These are phyloP conservation scores for Pseudochirops corinnae DNA, from an alignment of 2,797 vertebrate genomes.

Conservation along the genomic window DNA sequence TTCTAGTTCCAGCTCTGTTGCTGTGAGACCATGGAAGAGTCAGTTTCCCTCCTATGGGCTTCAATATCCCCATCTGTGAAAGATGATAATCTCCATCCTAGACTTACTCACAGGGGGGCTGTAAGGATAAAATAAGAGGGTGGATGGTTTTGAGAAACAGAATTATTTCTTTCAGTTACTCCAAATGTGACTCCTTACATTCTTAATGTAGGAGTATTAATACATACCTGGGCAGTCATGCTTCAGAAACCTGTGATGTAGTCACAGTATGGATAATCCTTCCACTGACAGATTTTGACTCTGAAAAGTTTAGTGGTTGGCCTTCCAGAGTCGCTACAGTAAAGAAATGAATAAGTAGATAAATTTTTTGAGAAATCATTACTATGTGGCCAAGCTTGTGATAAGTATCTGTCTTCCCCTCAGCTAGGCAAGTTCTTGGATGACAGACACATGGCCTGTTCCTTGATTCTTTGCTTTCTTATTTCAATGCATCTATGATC, in stretches of 20 bases:
- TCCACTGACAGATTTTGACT: background rate
- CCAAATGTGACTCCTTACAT: background rate
- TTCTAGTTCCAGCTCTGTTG: background rate
- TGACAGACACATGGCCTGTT: too few relatives aligned
- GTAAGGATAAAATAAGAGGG: background rate
- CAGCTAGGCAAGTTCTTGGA: too few relatives aligned
- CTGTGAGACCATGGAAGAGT: background rate
- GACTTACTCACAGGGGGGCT: background rate
- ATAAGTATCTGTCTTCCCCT: too few relatives aligned
- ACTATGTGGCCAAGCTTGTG: too few relatives aligned
- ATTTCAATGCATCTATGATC: background rate
- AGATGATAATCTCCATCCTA: background rate
- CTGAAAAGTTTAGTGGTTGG: background rate
- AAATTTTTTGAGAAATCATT: too few relatives aligned
- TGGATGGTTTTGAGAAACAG: background rate
- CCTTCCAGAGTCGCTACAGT: background rate
- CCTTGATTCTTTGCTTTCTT: background rate
- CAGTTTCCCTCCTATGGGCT: background rate
- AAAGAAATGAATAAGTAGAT: background rate
- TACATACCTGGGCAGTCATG: background rate
- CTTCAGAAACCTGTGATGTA: background rate
- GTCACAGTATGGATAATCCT: background rate
- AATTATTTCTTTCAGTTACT: background rate
- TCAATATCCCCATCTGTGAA: background rate
- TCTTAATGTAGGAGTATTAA: background rate